A percentile compares a stretch with the other conserved stretches of the same genome.
Evolutionary conservation across 1,140 invertebrate genomes (phyloP).

Genomic region (Semibalanus balanoides): DNA sequence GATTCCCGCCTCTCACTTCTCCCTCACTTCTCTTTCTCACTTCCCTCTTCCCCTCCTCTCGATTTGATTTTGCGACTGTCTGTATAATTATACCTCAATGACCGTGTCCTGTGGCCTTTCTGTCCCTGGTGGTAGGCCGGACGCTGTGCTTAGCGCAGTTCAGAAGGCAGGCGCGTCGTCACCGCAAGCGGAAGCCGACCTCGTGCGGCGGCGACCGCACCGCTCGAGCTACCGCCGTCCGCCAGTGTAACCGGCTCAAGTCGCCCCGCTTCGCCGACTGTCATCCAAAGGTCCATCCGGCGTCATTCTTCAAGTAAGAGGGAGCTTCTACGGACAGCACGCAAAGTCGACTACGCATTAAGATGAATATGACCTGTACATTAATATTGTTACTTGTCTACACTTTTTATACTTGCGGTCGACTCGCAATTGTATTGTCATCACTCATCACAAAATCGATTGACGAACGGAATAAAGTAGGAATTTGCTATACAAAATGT

Average conservation of each 20-base stretch:
- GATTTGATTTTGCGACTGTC: too few species aligned
- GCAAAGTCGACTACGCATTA: not conserved
- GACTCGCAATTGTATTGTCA: too few species aligned
- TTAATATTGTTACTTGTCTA: not conserved
- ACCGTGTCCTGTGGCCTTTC: not conserved
- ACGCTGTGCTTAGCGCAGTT: slow-evolving; percentile 9
- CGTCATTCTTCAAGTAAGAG: slow-evolving; percentile 51
- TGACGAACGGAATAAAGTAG: too few species aligned
- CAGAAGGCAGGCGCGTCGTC: slow-evolving; percentile 17
- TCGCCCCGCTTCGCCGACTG: slow-evolving; percentile 49
- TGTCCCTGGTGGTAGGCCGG: not conserved
- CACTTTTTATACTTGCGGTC: too few species aligned
- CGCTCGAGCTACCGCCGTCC: slow-evolving; percentile 26
- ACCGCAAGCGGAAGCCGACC: not conserved
- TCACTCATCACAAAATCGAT: too few species aligned
- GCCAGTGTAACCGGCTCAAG: slow-evolving; percentile 35
- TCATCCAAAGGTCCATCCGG: slow-evolving; percentile 53
- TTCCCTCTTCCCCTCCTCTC: too few species aligned
- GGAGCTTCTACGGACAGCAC: not conserved
- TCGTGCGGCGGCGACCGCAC: slow-evolving; percentile 23
- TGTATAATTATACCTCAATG: too few species aligned
- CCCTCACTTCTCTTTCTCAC: not conserved
- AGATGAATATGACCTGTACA: too few species aligned
- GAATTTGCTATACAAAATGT: too few species aligned
- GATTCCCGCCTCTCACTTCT: too few species aligned